Evolutionary conservation across 2,113 vertebrate genomes (phyloP).

Genomic region (Coptodon bakossiorum): DNA sequence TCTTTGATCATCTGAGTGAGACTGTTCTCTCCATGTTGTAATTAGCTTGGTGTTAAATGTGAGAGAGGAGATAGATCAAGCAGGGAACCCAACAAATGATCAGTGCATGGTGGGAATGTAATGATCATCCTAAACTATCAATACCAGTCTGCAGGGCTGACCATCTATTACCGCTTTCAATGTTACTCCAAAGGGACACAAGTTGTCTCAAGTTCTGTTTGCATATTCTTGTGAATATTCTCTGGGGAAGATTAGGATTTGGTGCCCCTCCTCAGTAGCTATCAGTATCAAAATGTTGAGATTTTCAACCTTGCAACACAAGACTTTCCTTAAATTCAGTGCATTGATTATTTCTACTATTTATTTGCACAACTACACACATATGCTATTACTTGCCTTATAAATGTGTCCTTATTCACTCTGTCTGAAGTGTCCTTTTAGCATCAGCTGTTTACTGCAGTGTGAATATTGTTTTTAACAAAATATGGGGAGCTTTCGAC

Average conservation of each 20-base stretch:
- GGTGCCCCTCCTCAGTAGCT: background rate
- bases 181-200: background rate
- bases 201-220: background rate
- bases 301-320: background rate
- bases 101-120: background rate
- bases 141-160: background rate
- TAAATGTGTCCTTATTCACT: background rate
- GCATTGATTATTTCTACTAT: background rate
- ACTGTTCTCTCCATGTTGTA: slow-evolving; percentile 44
- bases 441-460: background rate
- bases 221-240: background rate
- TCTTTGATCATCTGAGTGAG: slow-evolving; percentile 51
- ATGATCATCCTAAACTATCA: slow-evolving; percentile 3
- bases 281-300: background rate
- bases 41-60: slow-evolving; percentile 48
- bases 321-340: background rate
- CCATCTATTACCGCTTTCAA: background rate
- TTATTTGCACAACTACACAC: background rate
- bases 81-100: slow-evolving; percentile 20
- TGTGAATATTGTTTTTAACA: background rate
- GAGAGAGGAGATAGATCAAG: slow-evolving; percentile 40
- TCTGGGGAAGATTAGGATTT: background rate
- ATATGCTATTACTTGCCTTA: background rate
- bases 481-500: background rate
- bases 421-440: background rate